Evolutionary conservation across 1,140 invertebrate genomes (phyloP).

Genomic region (Armadillidium nasatum): DNA sequence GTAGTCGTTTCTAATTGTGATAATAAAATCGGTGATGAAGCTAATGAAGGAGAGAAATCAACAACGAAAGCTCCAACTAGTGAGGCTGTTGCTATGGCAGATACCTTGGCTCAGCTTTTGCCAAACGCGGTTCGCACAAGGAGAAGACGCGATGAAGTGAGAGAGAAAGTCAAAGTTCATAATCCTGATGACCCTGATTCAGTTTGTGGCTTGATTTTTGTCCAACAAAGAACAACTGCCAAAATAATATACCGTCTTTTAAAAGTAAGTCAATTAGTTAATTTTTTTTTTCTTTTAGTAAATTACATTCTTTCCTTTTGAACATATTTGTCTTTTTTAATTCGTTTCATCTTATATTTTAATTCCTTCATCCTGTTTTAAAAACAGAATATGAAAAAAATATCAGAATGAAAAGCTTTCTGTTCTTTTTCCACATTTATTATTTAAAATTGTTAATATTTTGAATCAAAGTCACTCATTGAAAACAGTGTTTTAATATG

Average conservation of each 20-base stretch:
- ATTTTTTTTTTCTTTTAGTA: no score
- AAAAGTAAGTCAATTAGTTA: constrained; percentile 52
- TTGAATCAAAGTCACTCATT: no score
- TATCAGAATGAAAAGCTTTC: no score
- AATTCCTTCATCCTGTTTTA: no score
- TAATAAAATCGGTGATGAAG: constrained; percentile 44
- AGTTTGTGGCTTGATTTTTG: constrained; percentile 77
- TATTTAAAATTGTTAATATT: no score
- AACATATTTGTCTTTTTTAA: no score
- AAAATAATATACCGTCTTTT: constrained; percentile 71
- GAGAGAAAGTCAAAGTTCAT: constrained; percentile 41
- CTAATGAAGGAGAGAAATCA: background rate
- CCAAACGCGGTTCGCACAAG: background rate
- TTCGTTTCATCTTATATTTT: no score
- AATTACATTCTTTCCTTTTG: no score
- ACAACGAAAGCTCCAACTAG: background rate
- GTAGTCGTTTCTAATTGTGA: background rate
- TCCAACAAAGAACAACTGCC: constrained; percentile 68
- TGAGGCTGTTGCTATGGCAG: background rate
- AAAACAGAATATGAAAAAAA: no score
- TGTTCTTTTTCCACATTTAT: no score
- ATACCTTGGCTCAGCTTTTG: constrained; percentile 7
- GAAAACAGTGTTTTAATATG: no score
- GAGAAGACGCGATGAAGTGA: constrained; percentile 45
- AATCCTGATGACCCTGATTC: constrained; percentile 44